Evolutionary conservation across 2,113 vertebrate genomes (phyloP).

Genomic region (Bubalus kerabau): DNA sequence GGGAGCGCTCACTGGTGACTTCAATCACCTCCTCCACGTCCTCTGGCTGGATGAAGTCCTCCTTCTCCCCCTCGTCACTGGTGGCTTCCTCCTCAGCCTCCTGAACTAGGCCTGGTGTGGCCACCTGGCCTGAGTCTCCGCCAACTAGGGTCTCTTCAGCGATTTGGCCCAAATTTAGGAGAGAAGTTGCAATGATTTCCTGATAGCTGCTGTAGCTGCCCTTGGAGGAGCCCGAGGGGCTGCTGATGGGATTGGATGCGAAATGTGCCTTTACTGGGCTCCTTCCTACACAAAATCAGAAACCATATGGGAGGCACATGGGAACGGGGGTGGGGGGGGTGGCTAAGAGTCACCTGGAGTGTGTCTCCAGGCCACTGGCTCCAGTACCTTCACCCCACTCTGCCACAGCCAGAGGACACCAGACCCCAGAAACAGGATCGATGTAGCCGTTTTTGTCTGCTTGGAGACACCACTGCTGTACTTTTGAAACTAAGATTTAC

Average conservation of each 20-base stretch:
- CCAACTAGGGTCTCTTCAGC: conserved; percentile 77
- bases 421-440: fast-evolving
- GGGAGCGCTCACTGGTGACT: conserved; percentile 77
- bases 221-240: conserved; percentile 69
- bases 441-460: fast-evolving
- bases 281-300: conserved; percentile 66
- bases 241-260: conserved; percentile 59
- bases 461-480: too few relatives aligned
- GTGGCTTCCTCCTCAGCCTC: conserved; percentile 73
- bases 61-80: conserved; percentile 81
- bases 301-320: fast-evolving
- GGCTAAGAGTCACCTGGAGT: neutral
- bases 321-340: neutral
- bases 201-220: conserved; percentile 85
- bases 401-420: fast-evolving
- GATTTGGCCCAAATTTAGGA: conserved; percentile 88
- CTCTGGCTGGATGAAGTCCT: conserved; percentile 81
- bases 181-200: conserved; percentile 90
- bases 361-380: neutral
- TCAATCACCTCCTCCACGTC: conserved; percentile 80
- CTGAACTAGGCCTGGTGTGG: conserved; percentile 64
- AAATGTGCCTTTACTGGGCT: conserved; percentile 70
- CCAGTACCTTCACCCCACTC: fast-evolving
- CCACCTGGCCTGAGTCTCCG: conserved; percentile 71
- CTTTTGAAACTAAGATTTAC: neutral